phyloP scores from a whole-genome alignment of 2,888 invertebrate genomes.

The Drosophila pseudotalamancana region DNA sequence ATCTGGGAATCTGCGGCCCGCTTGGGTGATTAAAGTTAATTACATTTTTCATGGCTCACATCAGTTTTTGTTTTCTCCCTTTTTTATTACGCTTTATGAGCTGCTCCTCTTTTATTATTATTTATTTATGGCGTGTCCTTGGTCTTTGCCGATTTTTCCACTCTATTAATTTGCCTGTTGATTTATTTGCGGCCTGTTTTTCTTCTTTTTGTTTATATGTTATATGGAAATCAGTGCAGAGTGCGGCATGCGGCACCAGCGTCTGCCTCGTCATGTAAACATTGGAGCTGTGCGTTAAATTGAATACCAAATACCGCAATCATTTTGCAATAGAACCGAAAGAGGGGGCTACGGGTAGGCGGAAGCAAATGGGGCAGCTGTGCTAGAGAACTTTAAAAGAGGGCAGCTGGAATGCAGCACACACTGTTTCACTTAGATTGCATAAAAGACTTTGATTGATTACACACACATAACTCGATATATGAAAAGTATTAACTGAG shows the following conservation, averaged over 20 bases:
- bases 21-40: constrained; percentile 78
- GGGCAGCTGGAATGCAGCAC: constrained; percentile 3
- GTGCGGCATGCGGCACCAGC: constrained; percentile 20
- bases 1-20: constrained; percentile 42
- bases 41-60: constrained; percentile 76
- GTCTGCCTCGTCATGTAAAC: constrained; percentile 41
- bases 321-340: constrained; percentile 30
- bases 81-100: constrained; percentile 34
- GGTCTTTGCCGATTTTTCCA: constrained; percentile 72
- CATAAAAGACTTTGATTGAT: constrained; percentile 34
- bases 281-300: constrained; percentile 47
- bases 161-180: constrained; percentile 74
- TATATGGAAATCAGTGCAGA: constrained; percentile 49
- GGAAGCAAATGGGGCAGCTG: background rate
- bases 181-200: constrained; percentile 57
- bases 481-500: background rate
- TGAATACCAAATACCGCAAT: constrained; percentile 46
- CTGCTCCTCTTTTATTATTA: constrained; percentile 10
- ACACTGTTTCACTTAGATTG: constrained; percentile 29
- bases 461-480: background rate
- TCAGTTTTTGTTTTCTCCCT: constrained; percentile 41
- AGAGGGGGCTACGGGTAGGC: background rate
- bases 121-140: constrained; percentile 61
- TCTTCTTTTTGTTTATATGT: constrained; percentile 24
- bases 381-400: background rate